Evolutionary conservation across 2,797 vertebrate genomes (phyloP).

Genomic region (Pseudochirops cupreus): DNA sequence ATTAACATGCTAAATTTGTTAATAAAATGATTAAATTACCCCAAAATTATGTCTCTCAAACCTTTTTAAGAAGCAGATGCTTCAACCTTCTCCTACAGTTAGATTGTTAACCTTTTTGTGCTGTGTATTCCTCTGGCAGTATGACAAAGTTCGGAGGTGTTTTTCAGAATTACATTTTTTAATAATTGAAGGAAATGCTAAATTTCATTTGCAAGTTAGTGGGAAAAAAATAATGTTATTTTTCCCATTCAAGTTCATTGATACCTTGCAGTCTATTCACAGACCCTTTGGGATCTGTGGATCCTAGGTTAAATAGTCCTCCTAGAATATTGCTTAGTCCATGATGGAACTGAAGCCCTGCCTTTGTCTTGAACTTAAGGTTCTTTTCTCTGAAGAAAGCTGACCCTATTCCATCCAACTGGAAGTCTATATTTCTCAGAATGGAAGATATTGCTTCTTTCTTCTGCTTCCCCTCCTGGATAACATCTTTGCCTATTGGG

Average conservation of each 20-base stretch:
- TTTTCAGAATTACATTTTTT: background rate
- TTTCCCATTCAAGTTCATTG: background rate
- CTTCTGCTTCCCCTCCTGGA: too few relatives aligned
- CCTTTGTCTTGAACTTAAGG: background rate
- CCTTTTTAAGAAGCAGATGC: too few relatives aligned
- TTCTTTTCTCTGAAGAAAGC: background rate
- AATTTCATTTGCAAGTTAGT: background rate
- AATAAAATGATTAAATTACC: too few relatives aligned
- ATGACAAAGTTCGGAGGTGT: background rate
- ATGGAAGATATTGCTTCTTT: background rate
- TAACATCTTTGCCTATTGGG: too few relatives aligned
- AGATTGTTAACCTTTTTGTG: too few relatives aligned
- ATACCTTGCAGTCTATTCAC: background rate
- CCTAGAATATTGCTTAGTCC: background rate
- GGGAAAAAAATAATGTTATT: background rate
- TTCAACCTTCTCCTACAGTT: too few relatives aligned
- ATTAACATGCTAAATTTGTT: too few relatives aligned
- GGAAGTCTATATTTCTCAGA: background rate
- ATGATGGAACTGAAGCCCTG: background rate
- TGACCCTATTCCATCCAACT: background rate
- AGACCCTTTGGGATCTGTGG: background rate
- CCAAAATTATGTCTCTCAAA: too few relatives aligned
- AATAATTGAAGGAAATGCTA: background rate
- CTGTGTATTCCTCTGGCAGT: background rate
- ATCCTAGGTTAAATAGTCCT: background rate